A percentile compares a stretch with the other conserved stretches of the same genome.
These are phyloP conservation scores for Zaprionus camerounensis DNA, from an alignment of 1,140 invertebrate genomes.

Conservation along the genomic window DNA sequence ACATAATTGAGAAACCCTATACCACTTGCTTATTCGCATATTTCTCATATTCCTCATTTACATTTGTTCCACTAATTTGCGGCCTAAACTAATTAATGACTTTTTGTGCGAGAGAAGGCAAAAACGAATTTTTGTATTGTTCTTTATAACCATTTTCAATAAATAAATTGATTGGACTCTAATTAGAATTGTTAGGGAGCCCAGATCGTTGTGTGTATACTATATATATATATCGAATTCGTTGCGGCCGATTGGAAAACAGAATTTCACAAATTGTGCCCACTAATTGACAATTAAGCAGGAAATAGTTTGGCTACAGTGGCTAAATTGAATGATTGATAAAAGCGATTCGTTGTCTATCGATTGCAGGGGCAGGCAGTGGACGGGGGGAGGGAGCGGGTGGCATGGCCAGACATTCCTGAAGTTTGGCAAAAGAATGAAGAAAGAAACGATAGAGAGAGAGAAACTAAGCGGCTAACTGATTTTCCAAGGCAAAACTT, in stretches of 20 bases:
- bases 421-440: slow-evolving; percentile 31
- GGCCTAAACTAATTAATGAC: slow-evolving; percentile 76
- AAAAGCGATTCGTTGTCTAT: slow-evolving; percentile 59
- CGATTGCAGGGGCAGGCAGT: background rate
- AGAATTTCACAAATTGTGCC: slow-evolving; percentile 56
- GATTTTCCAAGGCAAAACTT: slow-evolving; percentile 76
- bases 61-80: slow-evolving; percentile 75
- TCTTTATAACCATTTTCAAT: slow-evolving; percentile 36
- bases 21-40: slow-evolving; percentile 8
- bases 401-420: slow-evolving; percentile 40
- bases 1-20: background rate
- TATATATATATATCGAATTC: slow-evolving; percentile 37
- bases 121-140: slow-evolving; percentile 26
- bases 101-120: slow-evolving; percentile 23
- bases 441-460: slow-evolving; percentile 23
- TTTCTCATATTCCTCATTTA: slow-evolving; percentile 17
- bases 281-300: slow-evolving; percentile 80
- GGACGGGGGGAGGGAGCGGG: background rate
- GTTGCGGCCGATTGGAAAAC: slow-evolving; percentile 64
- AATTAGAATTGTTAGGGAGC: slow-evolving; percentile 33
- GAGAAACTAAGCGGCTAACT: slow-evolving; percentile 75
- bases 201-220: too few relatives aligned
- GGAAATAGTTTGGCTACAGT: slow-evolving; percentile 66
- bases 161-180: slow-evolving; percentile 73
- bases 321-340: slow-evolving; percentile 75